These are phyloP conservation scores for Ispidina lecontei DNA, from an alignment of 2,797 vertebrate species.

Conservation along the genomic window DNA sequence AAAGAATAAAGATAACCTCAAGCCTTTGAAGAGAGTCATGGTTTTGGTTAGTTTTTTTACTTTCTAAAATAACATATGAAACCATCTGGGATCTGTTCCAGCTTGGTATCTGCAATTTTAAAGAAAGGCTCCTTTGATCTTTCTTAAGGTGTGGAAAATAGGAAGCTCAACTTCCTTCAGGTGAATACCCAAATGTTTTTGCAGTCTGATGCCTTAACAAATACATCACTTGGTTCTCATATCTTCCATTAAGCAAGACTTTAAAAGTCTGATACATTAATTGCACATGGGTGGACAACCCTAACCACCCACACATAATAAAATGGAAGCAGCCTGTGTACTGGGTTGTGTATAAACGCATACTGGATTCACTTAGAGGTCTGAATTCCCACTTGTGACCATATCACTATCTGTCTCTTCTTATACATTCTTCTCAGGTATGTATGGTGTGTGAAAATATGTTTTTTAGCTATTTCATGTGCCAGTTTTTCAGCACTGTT, in stretches of 20 bases:
- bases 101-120: neutral
- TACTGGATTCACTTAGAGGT: neutral
- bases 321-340: neutral
- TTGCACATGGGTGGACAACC: conserved; percentile 23
- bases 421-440: neutral
- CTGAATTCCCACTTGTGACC: neutral
- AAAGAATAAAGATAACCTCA: neutral
- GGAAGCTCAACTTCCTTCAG: neutral
- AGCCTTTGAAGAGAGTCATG: neutral
- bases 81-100: neutral
- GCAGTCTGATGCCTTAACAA: neutral
- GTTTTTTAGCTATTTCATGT: neutral
- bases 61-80: neutral
- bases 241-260: neutral
- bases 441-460: neutral
- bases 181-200: neutral
- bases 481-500: neutral
- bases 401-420: neutral
- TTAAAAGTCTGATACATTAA: neutral
- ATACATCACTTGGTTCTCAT: neutral
- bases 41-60: neutral
- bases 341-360: neutral
- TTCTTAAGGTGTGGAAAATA: neutral
- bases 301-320: neutral
- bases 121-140: neutral